Evolutionary conservation across 1,140 invertebrate species (phyloP), one percentile per base, ranked within the genome.

Genomic region (Brachionus calyciflorus): DNA sequence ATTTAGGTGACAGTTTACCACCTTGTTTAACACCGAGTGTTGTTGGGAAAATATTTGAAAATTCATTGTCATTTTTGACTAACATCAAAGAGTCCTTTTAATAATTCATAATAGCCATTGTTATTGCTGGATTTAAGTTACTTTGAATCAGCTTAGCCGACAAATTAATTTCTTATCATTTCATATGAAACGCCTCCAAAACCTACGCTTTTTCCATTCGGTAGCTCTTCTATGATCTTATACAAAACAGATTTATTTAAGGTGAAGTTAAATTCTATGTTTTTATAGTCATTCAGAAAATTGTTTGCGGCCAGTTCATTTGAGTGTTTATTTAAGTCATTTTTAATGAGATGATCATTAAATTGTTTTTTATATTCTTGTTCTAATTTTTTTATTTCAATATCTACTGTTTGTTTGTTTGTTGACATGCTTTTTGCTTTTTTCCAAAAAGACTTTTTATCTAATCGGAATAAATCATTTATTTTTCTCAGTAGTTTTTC

Each of bases 1-100:
- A 30, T 60, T 60, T 60, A 14, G 55, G 55, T n/a, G 55, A 60
- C 28, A 40, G n/a, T n/a, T 17, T 60, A n/a, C 55, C 55, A 14
- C 55, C 55, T 60, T 60, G 55, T 12, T 30, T 12, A n/a, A 60
- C 55, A 37, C 30, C 30, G 7, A 60, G 28, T 28, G 55, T 40
- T 37, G 55, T 60, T 37, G 9, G 33, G 24, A 60, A 60, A 17
- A 33, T n/a, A n/a, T 14, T 60, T 9, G 55, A 60, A 21, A 17
- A 60, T 19, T 60, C 55, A 17, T 33, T 40, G 14, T 33, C 55
- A 17, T 60, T 60, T n/a, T 60, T 3, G 5, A 60, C 33, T 19
- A 60, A 14, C 55, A 60, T 60, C 7, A 37, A 37, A 7, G 55
- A 60, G 14, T 37, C 28, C 14, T 60, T 33, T 17, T 60, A 60